Evolutionary conservation across 2,797 vertebrate genomes (phyloP).

Genomic region (Hydrolagus colliei): DNA sequence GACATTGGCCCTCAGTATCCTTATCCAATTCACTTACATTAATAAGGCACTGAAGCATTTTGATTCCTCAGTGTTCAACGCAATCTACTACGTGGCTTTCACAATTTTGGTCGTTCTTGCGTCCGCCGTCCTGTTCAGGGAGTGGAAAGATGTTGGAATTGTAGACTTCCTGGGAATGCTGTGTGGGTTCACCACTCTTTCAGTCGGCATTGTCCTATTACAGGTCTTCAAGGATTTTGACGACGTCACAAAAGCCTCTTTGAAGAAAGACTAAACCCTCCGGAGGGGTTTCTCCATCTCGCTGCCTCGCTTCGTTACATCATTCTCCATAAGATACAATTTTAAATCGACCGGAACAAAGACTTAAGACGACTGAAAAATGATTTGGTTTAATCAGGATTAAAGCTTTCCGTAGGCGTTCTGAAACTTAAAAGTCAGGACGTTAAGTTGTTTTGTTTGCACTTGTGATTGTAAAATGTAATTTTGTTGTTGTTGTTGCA

Average conservation of each 20-base stretch:
- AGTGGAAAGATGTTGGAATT: slow-evolving; percentile 75
- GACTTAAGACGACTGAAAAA: too few relatives aligned
- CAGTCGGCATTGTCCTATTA: slow-evolving; percentile 79
- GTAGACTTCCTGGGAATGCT: slow-evolving; percentile 78
- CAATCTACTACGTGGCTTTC: slow-evolving; percentile 89
- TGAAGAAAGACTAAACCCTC: slow-evolving; percentile 65
- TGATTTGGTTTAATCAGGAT: too few relatives aligned
- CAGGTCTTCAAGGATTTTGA: slow-evolving; percentile 81
- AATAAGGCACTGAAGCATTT: slow-evolving; percentile 86
- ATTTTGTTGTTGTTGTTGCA: too few relatives aligned
- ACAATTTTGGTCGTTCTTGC: slow-evolving; percentile 78
- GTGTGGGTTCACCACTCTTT: slow-evolving; percentile 77
- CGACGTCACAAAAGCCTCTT: slow-evolving; percentile 60
- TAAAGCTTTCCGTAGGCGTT: too few relatives aligned
- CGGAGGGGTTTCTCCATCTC: neutral
- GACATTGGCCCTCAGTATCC: slow-evolving; percentile 72
- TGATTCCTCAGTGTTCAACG: slow-evolving; percentile 82
- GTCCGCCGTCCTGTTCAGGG: slow-evolving; percentile 84
- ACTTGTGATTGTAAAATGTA: too few relatives aligned
- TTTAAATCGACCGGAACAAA: too few relatives aligned
- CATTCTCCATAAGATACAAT: too few relatives aligned
- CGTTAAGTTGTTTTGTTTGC: too few relatives aligned
- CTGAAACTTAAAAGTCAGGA: too few relatives aligned
- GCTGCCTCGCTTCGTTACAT: too few relatives aligned
- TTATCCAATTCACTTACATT: slow-evolving; percentile 89